phyloP scores from a whole-genome alignment of 1,140 invertebrate genomes.

The Papilio machaon region DNA sequence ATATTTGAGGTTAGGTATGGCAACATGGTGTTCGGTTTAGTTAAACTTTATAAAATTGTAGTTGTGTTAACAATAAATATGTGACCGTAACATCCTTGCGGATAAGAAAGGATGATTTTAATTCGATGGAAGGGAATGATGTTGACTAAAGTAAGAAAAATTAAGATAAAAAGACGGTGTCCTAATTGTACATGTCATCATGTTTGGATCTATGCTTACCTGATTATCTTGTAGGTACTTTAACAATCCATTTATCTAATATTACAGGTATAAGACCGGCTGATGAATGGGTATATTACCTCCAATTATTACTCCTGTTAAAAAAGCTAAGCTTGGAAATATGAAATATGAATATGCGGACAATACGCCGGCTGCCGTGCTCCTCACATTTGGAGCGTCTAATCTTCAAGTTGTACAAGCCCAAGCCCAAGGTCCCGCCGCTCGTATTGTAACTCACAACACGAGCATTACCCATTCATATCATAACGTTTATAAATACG shows the following conservation, averaged over 20 bases:
- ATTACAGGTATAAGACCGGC: background rate
- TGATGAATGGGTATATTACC: background rate
- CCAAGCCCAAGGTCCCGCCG: conserved; percentile 62
- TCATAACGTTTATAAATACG: conserved; percentile 79
- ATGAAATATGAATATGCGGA: conserved; percentile 20
- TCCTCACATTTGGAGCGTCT: conserved; percentile 44
- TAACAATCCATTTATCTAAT: background rate
- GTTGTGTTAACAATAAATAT: background rate
- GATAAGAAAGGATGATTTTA: background rate
- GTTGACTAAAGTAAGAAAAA: background rate
- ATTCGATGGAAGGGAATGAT: background rate
- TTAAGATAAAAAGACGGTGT: no score
- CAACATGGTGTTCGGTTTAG: background rate
- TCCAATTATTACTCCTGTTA: background rate
- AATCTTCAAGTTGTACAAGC: conserved; percentile 72
- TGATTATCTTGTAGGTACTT: background rate
- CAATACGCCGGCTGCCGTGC: background rate
- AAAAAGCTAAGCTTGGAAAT: background rate
- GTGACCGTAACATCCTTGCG: background rate
- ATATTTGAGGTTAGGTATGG: conserved; percentile 33
- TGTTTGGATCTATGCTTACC: no score
- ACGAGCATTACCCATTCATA: conserved; percentile 75
- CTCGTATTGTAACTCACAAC: conserved; percentile 55
- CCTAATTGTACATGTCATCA: no score
- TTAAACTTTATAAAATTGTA: background rate